Evolutionary conservation across 2,113 vertebrate genomes (phyloP).

Genomic region (Muntiacus muntjak): DNA sequence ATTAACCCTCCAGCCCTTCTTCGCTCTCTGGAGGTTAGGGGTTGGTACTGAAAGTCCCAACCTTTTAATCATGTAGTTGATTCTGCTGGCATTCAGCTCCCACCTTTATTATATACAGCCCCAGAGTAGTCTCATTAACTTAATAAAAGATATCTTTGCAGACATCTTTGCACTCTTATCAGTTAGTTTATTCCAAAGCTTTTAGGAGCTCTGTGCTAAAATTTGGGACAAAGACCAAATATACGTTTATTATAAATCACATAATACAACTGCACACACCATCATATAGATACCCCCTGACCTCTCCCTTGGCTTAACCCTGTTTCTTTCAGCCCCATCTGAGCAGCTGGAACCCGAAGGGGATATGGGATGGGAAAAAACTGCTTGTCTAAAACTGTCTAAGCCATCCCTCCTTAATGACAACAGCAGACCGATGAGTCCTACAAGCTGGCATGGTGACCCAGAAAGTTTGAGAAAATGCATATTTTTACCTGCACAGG

Average conservation of each 20-base stretch:
- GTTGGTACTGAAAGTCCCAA: not conserved
- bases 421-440: not conserved
- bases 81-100: not conserved
- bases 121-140: too few species aligned
- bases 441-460: not conserved
- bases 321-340: not conserved
- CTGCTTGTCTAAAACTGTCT: not conserved
- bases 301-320: not conserved
- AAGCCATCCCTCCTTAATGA: not conserved
- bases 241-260: not conserved
- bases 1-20: not conserved
- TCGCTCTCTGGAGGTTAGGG: not conserved
- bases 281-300: not conserved
- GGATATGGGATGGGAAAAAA: not conserved
- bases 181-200: not conserved
- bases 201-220: not conserved
- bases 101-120: not conserved
- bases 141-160: not conserved
- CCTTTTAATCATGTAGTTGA: too few species aligned
- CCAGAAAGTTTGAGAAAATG: conserved; percentile 49
- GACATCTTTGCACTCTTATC: not conserved
- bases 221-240: not conserved
- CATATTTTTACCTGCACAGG: conserved; percentile 24
- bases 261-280: too few species aligned
- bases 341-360: not conserved